Percentiles rank a stretch among this genome's conserved stretches.
These are phyloP conservation scores for Acropora yongei DNA, from an alignment of 64 coral and sea anemone genomes.

Conservation along the genomic window DNA sequence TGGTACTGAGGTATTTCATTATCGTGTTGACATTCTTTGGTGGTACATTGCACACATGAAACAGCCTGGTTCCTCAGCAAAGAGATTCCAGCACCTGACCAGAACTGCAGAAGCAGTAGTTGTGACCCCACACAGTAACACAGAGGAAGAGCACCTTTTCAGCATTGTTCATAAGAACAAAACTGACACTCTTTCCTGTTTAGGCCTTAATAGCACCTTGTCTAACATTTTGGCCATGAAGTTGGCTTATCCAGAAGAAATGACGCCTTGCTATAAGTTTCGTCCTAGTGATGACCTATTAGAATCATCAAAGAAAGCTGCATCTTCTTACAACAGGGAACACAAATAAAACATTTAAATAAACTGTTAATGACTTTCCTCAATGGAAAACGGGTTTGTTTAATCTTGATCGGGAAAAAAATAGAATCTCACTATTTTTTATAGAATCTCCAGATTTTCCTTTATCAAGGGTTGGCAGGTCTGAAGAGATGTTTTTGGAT, in stretches of 20 bases:
- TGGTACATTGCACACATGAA: conserved; percentile 54
- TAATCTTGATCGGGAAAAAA: no score
- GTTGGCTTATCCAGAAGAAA: not conserved
- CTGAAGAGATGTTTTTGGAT: no score
- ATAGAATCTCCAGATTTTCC: no score
- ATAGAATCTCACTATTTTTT: no score
- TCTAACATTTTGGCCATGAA: not conserved
- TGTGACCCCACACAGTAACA: conserved; percentile 55
- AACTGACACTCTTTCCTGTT: not conserved
- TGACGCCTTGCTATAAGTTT: conserved; percentile 65
- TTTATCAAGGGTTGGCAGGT: not conserved
- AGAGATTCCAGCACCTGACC: conserved; percentile 28
- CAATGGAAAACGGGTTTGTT: no score
- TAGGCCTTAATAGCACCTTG: not conserved
- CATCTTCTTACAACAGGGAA: not conserved
- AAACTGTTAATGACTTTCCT: no score
- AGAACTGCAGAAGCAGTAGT: conserved; percentile 40
- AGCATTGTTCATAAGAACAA: conserved; percentile 20
- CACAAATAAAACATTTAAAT: conserved; percentile 1
- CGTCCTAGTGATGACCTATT: conserved; percentile 57
- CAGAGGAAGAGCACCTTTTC: conserved; percentile 62
- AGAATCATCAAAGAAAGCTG: conserved; percentile 60
- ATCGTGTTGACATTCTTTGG: conserved; percentile 61
- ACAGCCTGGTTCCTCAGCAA: conserved; percentile 25
- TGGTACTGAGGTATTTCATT: not conserved